Conservation (phyloP, 1,140 invertebrate genomes). For the Apis cerana region DNA sequence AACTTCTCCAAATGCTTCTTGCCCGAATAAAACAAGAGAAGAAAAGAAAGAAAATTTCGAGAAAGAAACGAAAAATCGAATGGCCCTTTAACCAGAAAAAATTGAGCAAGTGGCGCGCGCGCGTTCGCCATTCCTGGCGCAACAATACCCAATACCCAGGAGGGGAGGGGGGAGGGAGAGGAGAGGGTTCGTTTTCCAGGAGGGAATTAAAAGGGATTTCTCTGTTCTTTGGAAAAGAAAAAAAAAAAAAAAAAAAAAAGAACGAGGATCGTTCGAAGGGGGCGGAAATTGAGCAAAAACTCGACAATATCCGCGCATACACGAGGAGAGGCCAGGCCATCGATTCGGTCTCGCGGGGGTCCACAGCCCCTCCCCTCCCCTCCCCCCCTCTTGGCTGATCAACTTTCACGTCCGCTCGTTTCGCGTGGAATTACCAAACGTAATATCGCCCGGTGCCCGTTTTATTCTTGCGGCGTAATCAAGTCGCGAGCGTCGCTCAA, state of each 20-base stretch:
- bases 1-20: too few species aligned
- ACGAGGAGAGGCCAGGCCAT: neutral
- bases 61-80: neutral
- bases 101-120: too few species aligned
- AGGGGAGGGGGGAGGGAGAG: neutral
- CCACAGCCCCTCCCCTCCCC: too few species aligned
- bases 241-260: neutral
- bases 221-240: neutral
- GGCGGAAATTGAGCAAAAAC: neutral
- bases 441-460: constrained; percentile 34
- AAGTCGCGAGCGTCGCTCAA: constrained; percentile 38
- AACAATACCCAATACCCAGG: neutral
- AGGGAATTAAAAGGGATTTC: neutral
- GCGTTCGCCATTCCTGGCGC: too few species aligned
- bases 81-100: too few species aligned
- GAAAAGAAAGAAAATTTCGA: too few species aligned
- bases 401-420: constrained; percentile 23
- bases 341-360: constrained; percentile 5
- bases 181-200: neutral
- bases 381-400: neutral
- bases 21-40: too few species aligned
- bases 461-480: constrained; percentile 43
- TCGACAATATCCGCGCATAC: neutral
- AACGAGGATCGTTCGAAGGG: too few species aligned
- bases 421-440: constrained; percentile 31